A percentile compares a stretch with the other conserved stretches of the same genome.
Conservation (phyloP, 2,888 invertebrate genomes). For the Timema cristinae region DNA sequence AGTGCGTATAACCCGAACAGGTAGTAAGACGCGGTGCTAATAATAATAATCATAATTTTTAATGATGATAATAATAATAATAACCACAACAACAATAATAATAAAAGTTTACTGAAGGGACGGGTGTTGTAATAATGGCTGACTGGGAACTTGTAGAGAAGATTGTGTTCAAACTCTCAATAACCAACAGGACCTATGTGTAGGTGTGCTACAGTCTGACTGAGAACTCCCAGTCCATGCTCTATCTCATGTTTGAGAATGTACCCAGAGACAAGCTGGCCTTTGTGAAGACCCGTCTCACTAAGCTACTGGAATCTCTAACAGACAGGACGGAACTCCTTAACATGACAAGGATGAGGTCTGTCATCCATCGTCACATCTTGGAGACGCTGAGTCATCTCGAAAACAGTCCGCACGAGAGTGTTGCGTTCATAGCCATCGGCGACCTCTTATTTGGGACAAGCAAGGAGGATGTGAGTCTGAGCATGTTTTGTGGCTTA, state of each 20-base stretch:
- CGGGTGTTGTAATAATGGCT: too few relatives aligned
- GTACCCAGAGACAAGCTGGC: slow-evolving; percentile 66
- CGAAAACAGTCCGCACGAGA: slow-evolving; percentile 72
- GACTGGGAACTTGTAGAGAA: too few relatives aligned
- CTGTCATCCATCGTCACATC: slow-evolving; percentile 67
- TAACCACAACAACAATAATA: too few relatives aligned
- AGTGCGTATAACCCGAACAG: too few relatives aligned
- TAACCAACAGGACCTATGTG: slow-evolving; percentile 30
- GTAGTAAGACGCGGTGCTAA: too few relatives aligned
- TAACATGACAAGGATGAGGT: slow-evolving; percentile 70
- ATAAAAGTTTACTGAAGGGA: too few relatives aligned
- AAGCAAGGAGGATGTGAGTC: slow-evolving; percentile 64
- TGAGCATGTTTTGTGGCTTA: background rate
- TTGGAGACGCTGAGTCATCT: slow-evolving; percentile 65
- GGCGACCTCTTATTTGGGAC: slow-evolving; percentile 81
- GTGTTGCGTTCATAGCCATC: slow-evolving; percentile 71
- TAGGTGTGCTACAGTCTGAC: slow-evolving; percentile 64
- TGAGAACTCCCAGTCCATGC: slow-evolving; percentile 67
- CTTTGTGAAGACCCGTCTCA: slow-evolving; percentile 56
- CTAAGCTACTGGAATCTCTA: slow-evolving; percentile 49
- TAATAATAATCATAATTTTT: too few relatives aligned
- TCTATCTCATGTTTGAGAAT: slow-evolving; percentile 69
- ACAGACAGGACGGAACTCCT: slow-evolving; percentile 50
- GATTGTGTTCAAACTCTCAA: too few relatives aligned
- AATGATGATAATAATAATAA: too few relatives aligned